phyloP scores from a whole-genome alignment of 2,113 vertebrate genomes.

The Rousettus leschenaultii region DNA sequence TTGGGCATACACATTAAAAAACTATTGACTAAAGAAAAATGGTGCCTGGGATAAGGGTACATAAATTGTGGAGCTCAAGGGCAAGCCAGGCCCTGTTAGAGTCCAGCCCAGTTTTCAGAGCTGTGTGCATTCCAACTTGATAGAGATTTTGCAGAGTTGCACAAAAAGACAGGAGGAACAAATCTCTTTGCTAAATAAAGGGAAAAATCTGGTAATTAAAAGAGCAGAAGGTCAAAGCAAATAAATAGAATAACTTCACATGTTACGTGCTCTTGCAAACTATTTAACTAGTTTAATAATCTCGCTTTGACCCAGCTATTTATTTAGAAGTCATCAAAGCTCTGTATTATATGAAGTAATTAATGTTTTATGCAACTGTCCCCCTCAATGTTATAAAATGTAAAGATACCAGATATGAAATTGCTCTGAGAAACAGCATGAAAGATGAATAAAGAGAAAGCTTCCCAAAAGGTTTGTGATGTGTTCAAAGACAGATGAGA shows the following conservation, averaged over 20 bases:
- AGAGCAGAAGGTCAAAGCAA: background rate
- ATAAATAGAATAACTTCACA: background rate
- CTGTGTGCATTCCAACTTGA: background rate
- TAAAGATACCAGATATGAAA: background rate
- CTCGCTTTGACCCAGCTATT: background rate
- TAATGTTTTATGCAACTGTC: background rate
- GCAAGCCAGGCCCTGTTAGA: background rate
- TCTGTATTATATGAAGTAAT: background rate
- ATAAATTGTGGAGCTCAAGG: background rate
- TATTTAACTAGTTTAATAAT: background rate
- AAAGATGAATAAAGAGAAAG: background rate
- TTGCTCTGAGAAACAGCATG: background rate
- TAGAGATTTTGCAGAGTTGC: background rate
- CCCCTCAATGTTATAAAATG: background rate
- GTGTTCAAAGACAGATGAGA: background rate
- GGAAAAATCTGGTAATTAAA: constrained; percentile 18
- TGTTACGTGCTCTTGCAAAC: background rate
- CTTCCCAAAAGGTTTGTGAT: constrained; percentile 13
- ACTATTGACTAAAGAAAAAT: constrained; percentile 16
- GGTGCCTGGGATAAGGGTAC: background rate
- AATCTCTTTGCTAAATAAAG: constrained; percentile 14
- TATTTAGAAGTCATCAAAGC: background rate
- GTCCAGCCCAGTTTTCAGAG: background rate
- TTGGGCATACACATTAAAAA: background rate
- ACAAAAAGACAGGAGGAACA: background rate